These are phyloP conservation scores for Limosa lapponica DNA, from an alignment of 2,797 vertebrate species.

Conservation along the genomic window DNA sequence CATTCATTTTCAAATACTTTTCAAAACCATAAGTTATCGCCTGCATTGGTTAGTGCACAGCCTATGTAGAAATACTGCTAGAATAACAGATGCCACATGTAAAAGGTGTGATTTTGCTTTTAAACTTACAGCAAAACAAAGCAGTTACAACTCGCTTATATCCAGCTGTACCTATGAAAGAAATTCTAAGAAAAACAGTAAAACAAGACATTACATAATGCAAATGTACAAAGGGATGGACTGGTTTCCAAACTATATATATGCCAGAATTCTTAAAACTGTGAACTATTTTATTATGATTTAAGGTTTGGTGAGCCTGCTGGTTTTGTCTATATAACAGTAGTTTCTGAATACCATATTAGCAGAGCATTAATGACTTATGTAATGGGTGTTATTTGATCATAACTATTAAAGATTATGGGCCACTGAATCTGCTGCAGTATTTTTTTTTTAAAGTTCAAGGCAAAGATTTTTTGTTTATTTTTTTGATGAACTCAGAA, in stretches of 20 bases:
- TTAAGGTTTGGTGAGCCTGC: neutral
- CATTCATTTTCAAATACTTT: neutral
- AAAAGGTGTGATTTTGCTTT: neutral
- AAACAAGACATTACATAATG: neutral
- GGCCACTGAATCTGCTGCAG: neutral
- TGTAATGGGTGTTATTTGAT: neutral
- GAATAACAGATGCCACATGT: neutral
- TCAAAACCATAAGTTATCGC: no score
- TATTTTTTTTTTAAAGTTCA: neutral
- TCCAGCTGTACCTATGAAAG: neutral
- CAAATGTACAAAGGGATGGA: neutral
- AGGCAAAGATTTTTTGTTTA: neutral
- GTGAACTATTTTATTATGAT: neutral
- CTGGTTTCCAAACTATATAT: neutral
- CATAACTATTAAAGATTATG: neutral
- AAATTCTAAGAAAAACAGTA: neutral
- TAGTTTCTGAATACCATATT: neutral
- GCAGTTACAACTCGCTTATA: neutral
- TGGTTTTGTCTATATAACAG: neutral
- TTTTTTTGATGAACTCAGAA: neutral
- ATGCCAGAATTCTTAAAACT: neutral
- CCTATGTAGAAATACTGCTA: neutral
- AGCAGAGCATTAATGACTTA: neutral
- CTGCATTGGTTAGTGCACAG: no score
- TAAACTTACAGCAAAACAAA: neutral